Percentiles rank a stretch among this genome's conserved stretches.
These are phyloP conservation scores for Microcebus lehilahytsara DNA, from an alignment of 2,113 vertebrate genomes.

Conservation along the genomic window DNA sequence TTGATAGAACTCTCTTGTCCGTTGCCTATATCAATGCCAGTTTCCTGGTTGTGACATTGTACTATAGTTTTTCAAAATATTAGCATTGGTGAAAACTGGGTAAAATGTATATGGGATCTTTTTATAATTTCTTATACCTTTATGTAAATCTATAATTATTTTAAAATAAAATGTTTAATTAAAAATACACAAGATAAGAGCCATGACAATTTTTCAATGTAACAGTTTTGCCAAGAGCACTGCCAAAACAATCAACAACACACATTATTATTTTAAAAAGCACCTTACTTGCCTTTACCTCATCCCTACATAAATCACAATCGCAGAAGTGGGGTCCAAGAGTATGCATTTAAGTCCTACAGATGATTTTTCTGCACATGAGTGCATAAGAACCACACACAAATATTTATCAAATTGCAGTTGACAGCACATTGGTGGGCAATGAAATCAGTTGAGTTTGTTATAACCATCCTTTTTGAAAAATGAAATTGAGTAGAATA, in stretches of 20 bases:
- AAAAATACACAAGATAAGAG: background rate
- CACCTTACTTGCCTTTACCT: background rate
- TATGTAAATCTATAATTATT: background rate
- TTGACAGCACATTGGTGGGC: background rate
- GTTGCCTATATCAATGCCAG: background rate
- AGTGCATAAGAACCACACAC: background rate
- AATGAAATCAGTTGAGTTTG: background rate
- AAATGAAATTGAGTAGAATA: slow-evolving; percentile 17
- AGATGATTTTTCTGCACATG: background rate
- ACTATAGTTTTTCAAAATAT: background rate
- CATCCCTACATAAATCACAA: background rate
- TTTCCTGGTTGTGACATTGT: background rate
- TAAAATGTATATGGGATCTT: background rate
- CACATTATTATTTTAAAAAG: background rate
- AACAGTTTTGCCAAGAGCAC: background rate
- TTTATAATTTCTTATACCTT: background rate
- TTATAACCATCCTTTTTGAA: background rate
- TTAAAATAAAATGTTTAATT: background rate
- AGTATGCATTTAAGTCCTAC: background rate
- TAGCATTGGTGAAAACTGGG: background rate
- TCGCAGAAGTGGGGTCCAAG: background rate
- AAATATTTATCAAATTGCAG: background rate
- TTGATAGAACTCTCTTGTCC: background rate
- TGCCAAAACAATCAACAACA: background rate
- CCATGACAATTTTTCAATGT: background rate